A percentile compares a stretch with the other conserved stretches of the same genome.
These are phyloP conservation scores for Syrrhaptes paradoxus DNA, from an alignment of 2,113 vertebrate species.

Conservation along the genomic window DNA sequence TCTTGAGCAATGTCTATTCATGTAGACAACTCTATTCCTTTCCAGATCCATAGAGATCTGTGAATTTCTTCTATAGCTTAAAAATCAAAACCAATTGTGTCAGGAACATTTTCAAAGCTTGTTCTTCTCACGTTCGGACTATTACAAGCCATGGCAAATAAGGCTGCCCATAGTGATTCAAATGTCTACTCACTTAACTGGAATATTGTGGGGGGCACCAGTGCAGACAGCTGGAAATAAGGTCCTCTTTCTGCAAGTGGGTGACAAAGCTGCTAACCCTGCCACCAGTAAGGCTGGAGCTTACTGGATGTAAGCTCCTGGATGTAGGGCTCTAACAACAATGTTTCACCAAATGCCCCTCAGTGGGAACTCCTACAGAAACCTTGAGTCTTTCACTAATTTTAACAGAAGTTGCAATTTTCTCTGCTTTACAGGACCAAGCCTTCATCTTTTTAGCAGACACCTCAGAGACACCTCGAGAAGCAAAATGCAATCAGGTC, in stretches of 20 bases:
- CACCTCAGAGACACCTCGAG: rapidly evolving
- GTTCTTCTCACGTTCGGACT: not conserved
- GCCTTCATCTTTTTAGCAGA: not conserved
- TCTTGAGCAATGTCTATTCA: not conserved
- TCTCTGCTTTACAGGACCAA: not conserved
- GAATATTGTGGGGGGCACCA: not conserved
- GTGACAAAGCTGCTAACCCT: not conserved
- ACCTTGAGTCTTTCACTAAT: rapidly evolving
- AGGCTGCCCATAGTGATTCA: not conserved
- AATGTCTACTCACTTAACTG: not conserved
- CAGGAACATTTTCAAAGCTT: not conserved
- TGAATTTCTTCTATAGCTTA: not conserved
- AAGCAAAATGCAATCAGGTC: not conserved
- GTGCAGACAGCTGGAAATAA: not conserved
- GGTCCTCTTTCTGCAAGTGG: rapidly evolving
- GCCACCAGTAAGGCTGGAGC: not conserved
- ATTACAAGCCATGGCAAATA: not conserved
- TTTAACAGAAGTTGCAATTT: not conserved
- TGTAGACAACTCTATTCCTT: not conserved
- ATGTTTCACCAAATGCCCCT: not conserved
- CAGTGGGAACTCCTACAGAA: not conserved
- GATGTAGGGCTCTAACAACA: not conserved
- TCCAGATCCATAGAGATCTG: not conserved
- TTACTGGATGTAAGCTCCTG: not conserved
- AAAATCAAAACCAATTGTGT: not conserved